Base-by-base conservation (phyloP, 2,113 vertebrate genomes). In the Pluvianellus socialis region DNA sequence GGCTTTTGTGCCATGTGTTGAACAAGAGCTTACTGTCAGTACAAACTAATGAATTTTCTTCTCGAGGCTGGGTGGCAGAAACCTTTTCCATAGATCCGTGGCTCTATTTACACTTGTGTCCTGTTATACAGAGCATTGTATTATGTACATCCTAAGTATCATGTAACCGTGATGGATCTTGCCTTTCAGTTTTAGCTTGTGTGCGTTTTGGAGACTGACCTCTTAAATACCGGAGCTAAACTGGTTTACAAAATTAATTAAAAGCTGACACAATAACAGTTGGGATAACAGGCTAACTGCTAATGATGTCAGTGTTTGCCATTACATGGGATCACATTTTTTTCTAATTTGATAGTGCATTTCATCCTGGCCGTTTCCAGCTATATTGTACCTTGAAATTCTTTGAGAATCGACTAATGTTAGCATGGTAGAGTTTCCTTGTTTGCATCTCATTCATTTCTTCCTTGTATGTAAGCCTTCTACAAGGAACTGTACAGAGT, bases 1-100 rank as follows among this genome's bases (percentile, higher is more conserved):
- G 88, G 68, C 79, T 96, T 94, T 94, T 94, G 86, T 92, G 70
- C 83, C 35, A 42, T 65, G 61, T 91, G 62, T 86, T 92, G 92
- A 92, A 92, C 89, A 94, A 91, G 88, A 95, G 76, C 79, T 86
- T 95, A 84, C 80, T 91, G 80, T 94, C 73, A 86, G 53, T 66
- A 73, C 87, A 95, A 86, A 91, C 77, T 90, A 92, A 94, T 68
- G 73, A 72, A 95, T 94, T 95, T 95, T 94, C 47, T 85, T 55
- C 49, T 91, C 0, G 0, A 53, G 76, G 28, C 59, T 73, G 63
- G 38, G 63, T 86, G 67, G 86, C 79, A 95, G 88, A 88, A 96
- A 74, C 70, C 65, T 94, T 81, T 80, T 81, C 73, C 72, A 35
- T 59, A 83, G 79, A 67, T 88, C 55, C 3, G 0, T 90, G 79